Base-by-base conservation (phyloP, 2,797 vertebrate genomes). In the Galagoides demidoff region DNA sequence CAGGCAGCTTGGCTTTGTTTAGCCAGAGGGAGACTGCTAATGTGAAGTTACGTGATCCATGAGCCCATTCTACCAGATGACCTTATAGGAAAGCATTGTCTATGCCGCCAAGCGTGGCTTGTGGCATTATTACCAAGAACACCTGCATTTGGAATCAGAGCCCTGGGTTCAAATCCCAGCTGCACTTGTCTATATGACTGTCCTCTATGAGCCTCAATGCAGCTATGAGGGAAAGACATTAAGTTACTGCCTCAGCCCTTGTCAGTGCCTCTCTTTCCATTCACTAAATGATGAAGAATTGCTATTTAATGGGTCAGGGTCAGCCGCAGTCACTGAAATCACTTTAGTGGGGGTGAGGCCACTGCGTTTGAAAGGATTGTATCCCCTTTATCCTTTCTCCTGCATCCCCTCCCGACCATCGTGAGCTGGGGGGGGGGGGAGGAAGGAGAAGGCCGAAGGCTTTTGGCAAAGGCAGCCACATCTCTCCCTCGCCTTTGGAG, bases 71-170 rank as follows among this genome's bases (percentile, higher is more conserved):
- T 19, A 23, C 12, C 45, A 5, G 63, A 74, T 5, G 57, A 23
- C 31, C 39, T 45, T 4, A 0, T 2, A 43, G 19, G 31, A 71
- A 74, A 70, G 43, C 5, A 2, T 14, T 0, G 1, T 31, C 39
- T 23, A 9, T 1, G 12, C 12, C 0, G 23, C 68, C 63, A 77
- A 31, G n/a, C 7, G 8, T 0, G 1, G 71, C 29, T 19, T 2
- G 1, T 0, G 29, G 55, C 14, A 2, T 22, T 8, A 17, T 25
- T 11, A 4, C 49, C 37, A 37, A 39, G 68, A 77, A 45, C 2
- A 12, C 70, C 59, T 34, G n/a, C 39, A 37, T 43, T 66, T 19
- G 76, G 27, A 64, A 29, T 27, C 27, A 16, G 68, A 83, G 85
- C 68, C 45, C 52, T 49, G 70, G 59, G 37, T 43, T 68, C 39